Evolutionary conservation across 1,140 invertebrate species (phyloP).

Genomic region (Danaus plexippus): DNA sequence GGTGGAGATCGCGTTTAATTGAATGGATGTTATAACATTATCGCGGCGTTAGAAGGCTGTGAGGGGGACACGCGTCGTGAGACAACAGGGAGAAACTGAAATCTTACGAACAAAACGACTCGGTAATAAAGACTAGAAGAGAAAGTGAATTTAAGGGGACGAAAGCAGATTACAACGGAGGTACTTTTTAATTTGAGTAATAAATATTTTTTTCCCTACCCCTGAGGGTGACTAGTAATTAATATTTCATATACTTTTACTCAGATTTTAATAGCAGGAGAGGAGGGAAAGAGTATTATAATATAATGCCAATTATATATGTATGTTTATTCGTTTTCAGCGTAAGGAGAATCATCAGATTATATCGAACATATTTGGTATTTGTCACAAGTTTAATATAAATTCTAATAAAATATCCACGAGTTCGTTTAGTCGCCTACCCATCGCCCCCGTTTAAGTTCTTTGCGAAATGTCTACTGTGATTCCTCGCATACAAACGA

Average conservation of each 20-base stretch:
- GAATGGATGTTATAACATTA: constrained; percentile 53
- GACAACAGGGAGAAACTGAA: constrained; percentile 59
- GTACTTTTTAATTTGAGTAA: constrained; percentile 67
- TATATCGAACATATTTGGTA: no score
- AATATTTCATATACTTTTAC: constrained; percentile 20
- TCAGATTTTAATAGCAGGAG: constrained; percentile 5
- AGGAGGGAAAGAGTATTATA: not conserved
- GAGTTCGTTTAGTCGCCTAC: constrained; percentile 32
- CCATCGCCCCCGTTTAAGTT: constrained; percentile 38
- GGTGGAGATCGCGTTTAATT: constrained; percentile 31
- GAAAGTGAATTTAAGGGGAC: constrained; percentile 76
- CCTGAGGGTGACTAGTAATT: constrained; percentile 19
- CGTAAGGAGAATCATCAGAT: no score
- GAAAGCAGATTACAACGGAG: constrained; percentile 73
- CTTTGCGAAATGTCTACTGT: constrained; percentile 69
- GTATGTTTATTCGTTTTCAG: no score
- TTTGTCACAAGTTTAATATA: no score
- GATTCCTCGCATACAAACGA: constrained; percentile 73
- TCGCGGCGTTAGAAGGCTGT: constrained; percentile 41
- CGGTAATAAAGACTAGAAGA: constrained; percentile 73
- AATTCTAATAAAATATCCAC: no score
- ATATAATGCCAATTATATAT: no score
- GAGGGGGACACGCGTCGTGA: constrained; percentile 60
- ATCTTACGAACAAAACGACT: constrained; percentile 71
- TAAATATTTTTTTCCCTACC: constrained; percentile 24